These are phyloP conservation scores for Telmatherina bonti DNA, from an alignment of 2,797 vertebrate species.

Conservation along the genomic window DNA sequence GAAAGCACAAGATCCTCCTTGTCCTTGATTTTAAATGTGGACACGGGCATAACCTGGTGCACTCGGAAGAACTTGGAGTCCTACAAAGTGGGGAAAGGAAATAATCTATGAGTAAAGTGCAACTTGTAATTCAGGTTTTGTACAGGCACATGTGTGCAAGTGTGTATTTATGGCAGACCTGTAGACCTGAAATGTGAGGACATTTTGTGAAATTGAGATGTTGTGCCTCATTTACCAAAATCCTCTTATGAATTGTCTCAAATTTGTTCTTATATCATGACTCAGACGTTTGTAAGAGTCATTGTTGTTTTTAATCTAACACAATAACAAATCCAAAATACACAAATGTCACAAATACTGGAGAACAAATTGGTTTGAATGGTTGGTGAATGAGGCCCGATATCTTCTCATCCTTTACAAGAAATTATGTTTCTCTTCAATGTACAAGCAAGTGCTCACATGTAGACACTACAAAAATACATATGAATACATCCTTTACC, in stretches of 20 bases:
- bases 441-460: not conserved
- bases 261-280: too few relatives aligned
- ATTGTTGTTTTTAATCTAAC: too few relatives aligned
- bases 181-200: too few relatives aligned
- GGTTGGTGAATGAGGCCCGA: too few relatives aligned
- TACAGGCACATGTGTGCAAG: not conserved
- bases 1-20: slow-evolving; percentile 85
- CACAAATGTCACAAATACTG: too few relatives aligned
- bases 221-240: too few relatives aligned
- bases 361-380: too few relatives aligned
- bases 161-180: not conserved
- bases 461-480: not conserved
- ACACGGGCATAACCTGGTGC: slow-evolving; percentile 88
- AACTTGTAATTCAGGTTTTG: not conserved
- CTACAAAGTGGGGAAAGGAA: slow-evolving; percentile 60
- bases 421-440: not conserved
- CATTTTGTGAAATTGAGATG: too few relatives aligned
- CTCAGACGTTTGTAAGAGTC: too few relatives aligned
- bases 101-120: not conserved
- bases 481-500: slow-evolving; percentile 68
- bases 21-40: slow-evolving; percentile 86
- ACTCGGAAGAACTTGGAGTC: slow-evolving; percentile 91
- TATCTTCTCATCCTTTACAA: too few relatives aligned
- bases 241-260: too few relatives aligned
- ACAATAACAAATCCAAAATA: too few relatives aligned